phyloP scores from a whole-genome alignment of 2,113 vertebrate species.

The Vanacampus margaritifer region DNA sequence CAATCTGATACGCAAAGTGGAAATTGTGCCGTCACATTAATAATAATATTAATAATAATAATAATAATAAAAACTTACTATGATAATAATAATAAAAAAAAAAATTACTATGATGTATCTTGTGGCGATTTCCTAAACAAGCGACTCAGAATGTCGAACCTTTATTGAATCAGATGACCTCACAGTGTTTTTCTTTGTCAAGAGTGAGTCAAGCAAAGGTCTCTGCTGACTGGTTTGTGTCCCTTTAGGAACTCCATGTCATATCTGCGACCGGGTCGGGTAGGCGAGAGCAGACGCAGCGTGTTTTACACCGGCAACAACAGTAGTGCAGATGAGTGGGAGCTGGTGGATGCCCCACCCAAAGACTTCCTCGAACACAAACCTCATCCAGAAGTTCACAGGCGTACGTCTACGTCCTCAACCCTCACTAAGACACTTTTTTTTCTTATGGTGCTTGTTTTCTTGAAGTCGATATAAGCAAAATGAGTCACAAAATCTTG shows the following conservation, averaged over 20 bases:
- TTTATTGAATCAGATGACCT: neutral
- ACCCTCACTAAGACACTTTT: neutral
- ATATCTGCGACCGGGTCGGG: slow-evolving; percentile 78
- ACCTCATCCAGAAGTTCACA: slow-evolving; percentile 68
- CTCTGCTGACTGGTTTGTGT: slow-evolving; percentile 1
- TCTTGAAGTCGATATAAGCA: neutral
- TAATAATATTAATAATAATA: neutral
- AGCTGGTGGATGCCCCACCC: slow-evolving; percentile 82
- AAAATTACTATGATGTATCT: neutral
- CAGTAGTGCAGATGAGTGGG: slow-evolving; percentile 86
- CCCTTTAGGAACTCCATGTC: slow-evolving; percentile 88
- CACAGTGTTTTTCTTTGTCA: neutral
- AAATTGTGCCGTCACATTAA: neutral
- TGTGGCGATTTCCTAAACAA: neutral
- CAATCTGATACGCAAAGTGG: slow-evolving; percentile 17
- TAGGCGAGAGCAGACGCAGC: slow-evolving; percentile 79
- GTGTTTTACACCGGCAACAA: slow-evolving; percentile 81
- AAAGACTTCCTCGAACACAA: slow-evolving; percentile 85
- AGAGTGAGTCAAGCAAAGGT: neutral
- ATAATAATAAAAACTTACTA: too few relatives aligned
- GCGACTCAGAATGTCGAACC: neutral
- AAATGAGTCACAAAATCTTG: neutral
- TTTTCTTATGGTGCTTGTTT: neutral
- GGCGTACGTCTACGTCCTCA: slow-evolving; percentile 68
- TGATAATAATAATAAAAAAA: slow-evolving; percentile 5